These are phyloP conservation scores for Peucedramus taeniatus DNA, from an alignment of 2,113 vertebrate genomes.

Conservation along the genomic window DNA sequence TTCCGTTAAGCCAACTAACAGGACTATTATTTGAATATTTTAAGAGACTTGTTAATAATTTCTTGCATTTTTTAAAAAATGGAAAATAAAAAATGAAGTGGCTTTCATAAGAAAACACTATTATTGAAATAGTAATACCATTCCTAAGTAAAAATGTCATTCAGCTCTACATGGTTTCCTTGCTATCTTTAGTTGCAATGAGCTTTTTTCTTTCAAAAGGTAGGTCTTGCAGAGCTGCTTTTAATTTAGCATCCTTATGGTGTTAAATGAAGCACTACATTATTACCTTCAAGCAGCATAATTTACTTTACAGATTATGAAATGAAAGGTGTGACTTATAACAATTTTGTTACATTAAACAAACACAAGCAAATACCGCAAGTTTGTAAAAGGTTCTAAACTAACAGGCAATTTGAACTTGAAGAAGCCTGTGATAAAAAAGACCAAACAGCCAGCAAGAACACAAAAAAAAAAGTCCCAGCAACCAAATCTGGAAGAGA, in stretches of 20 bases:
- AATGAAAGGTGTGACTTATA: constrained; percentile 40
- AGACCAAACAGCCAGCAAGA: neutral
- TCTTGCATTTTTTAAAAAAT: neutral
- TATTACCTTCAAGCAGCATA: constrained; percentile 17
- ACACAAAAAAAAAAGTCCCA: neutral
- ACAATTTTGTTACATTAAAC: constrained; percentile 30
- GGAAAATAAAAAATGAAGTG: neutral
- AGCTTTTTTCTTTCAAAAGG: neutral
- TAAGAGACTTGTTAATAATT: neutral
- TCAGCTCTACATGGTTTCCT: neutral
- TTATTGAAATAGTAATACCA: neutral
- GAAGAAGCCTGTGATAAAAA: neutral
- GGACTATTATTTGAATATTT: neutral
- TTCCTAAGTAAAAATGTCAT: neutral
- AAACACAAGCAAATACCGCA: neutral
- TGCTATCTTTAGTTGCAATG: neutral
- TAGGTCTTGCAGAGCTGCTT: neutral
- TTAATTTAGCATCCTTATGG: constrained; percentile 38
- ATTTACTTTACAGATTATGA: constrained; percentile 44
- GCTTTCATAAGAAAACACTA: neutral
- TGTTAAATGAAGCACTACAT: constrained; percentile 36
- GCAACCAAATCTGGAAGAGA: neutral
- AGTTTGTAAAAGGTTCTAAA: neutral
- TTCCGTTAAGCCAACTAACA: neutral
- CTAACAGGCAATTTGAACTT: neutral